Percentiles rank a stretch among this genome's conserved stretches.
Conservation (phyloP, 2,888 invertebrate species). For the Metallyticus violacea region DNA sequence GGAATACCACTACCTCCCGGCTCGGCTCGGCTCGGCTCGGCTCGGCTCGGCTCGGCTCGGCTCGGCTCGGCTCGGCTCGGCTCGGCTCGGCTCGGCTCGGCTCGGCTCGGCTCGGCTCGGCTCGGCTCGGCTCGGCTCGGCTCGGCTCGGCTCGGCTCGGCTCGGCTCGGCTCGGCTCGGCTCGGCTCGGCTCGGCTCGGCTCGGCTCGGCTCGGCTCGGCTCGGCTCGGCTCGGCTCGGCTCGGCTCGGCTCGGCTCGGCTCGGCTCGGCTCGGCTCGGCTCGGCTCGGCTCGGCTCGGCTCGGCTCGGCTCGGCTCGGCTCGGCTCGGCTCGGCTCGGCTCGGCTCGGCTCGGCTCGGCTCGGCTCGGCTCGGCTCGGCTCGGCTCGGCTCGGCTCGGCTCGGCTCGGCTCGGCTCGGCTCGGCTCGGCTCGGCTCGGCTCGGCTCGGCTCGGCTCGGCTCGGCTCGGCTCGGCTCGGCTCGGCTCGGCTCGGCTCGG, state of each 20-base stretch:
- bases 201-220: background rate
- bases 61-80: background rate
- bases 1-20: too few relatives aligned
- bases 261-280: background rate
- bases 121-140: background rate
- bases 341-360: background rate
- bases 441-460: slow-evolving; percentile 16
- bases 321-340: background rate
- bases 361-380: background rate
- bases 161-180: background rate
- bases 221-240: background rate
- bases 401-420: background rate
- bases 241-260: background rate
- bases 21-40: slow-evolving; percentile 8
- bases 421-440: slow-evolving; percentile 1
- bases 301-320: background rate
- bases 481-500: slow-evolving; percentile 16
- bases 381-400: background rate
- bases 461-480: slow-evolving; percentile 16
- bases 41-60: background rate
- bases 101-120: background rate
- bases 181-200: background rate
- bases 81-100: slow-evolving; percentile 7
- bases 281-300: slow-evolving; percentile 2
- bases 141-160: background rate